Evolutionary conservation across 2,888 invertebrate genomes (phyloP).

Genomic region (Scaptomyza caliginosa): DNA sequence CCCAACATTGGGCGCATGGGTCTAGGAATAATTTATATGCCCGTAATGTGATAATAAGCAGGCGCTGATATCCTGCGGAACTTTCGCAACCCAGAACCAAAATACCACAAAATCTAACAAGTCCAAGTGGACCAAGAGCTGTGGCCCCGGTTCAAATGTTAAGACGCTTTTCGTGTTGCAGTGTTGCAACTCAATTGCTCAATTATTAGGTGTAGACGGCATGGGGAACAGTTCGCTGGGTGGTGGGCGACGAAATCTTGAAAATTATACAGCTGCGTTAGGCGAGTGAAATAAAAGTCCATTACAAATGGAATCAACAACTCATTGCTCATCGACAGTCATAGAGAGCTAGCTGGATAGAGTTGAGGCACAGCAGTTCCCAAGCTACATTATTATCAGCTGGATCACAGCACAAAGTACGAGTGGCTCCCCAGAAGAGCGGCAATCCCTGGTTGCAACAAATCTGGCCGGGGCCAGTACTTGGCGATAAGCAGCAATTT

Average conservation of each 20-base stretch:
- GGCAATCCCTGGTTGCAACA: conserved; percentile 23
- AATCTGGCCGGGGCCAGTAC: conserved; percentile 37
- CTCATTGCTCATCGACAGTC: conserved; percentile 77
- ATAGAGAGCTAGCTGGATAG: conserved; percentile 29
- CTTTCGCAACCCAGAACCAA: conserved; percentile 46
- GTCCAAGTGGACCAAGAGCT: conserved; percentile 15
- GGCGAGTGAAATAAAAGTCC: conserved; percentile 78
- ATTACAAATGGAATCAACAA: conserved; percentile 80
- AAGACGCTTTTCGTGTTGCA: conserved; percentile 79
- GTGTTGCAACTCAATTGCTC: conserved; percentile 78
- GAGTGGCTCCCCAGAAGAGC: conserved; percentile 27
- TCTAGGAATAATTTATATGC: conserved; percentile 75
- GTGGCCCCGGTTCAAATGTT: conserved; percentile 69
- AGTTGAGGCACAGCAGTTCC: background rate
- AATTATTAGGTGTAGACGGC: conserved; percentile 65
- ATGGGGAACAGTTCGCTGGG: background rate
- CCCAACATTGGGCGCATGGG: conserved; percentile 54
- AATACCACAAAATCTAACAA: conserved; percentile 3
- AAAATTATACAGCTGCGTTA: conserved; percentile 73
- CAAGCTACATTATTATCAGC: conserved; percentile 58
- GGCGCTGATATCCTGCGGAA: conserved; percentile 80
- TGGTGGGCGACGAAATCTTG: conserved; percentile 19
- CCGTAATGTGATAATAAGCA: conserved; percentile 77
- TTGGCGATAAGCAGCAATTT: conserved; percentile 69
- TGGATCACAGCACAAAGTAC: background rate